Evolutionary conservation across 1,140 invertebrate genomes (phyloP), one percentile per base, ranked within the genome.

Genomic region (Drosophila tropicalis): DNA sequence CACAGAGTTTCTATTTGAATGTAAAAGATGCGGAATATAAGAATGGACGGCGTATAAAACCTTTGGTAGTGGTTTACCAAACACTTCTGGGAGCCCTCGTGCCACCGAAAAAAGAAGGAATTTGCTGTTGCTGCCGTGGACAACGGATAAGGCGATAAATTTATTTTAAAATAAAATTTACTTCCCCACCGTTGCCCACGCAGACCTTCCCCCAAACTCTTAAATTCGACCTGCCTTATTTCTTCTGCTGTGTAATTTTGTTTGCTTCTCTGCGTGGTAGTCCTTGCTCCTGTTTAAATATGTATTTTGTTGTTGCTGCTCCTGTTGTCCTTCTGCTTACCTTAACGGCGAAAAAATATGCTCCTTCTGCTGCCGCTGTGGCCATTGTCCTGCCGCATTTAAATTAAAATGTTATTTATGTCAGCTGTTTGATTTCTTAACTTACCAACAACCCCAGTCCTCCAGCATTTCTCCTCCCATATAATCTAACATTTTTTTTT

Each of bases 111-210:
- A 36, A 36, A 10, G 7, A 36, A 36, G 34, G 54, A 55, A 66
- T 40, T 39, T 56, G 62, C 54, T 67, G 70, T 72, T 44, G 84
- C 85, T 89, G 85, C 81, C 83, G 72, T 90, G 81, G 86, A 87
- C 75, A 87, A 87, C 84, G 83, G 83, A 89, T 89, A 89, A 89
- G 85, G 85, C 84, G 84, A 89, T 89, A 89, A 89, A 89, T 89
- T 89, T 89, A 89, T 89, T 89, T 89, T 90, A 89, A 87, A 89
- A 89, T 89, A 89, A 89, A 89, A 89, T 89, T 89, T 89, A 89
- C 84, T 89, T 89, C 75, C 85, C 81, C 81, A 76, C 74, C 79
- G 85, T 67, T 80, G 63, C 56, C 36, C 56, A 39, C 10, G 60
- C 58, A 62, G 47, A 44, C 63, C 41, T 54, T 34, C 66, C 60